Evolutionary conservation across 2,113 vertebrate species (phyloP), one percentile per base, ranked within the genome.

Genomic region (Mugil cephalus): DNA sequence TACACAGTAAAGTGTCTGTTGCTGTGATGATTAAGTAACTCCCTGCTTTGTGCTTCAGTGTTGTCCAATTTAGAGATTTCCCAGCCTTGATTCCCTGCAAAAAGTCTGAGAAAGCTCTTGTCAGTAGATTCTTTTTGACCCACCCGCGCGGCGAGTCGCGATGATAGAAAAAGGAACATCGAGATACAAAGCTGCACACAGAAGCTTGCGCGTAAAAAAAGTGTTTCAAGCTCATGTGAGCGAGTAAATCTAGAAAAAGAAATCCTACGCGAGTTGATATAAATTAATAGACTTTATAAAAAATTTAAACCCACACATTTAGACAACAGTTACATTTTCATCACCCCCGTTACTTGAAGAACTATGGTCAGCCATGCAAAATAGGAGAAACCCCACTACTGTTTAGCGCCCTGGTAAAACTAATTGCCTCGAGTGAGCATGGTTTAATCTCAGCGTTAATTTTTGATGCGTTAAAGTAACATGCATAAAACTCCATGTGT

Each of bases 31-130:
- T 55, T 24, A 63, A 66, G 56, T 79, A 56, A 64, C 60, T 88
- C 83, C 84, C 79, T 80, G 78, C 77, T 82, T 90, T 91, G 90
- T 91, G 88, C 90, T 90, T 89, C 77, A 71, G 63, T 40, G 36
- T 69, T 17, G 36, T 58, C 78, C 60, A 79, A 83, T 82, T 89
- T 51, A 76, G 65, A 43, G 58, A 77, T 63, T 75, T 70, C 73
- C 61, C 82, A 79, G 78, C 55, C 54, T 84, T 4, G 19, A 86
- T 63, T 82, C 66, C 88, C 85, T 82, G 80, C 69, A 82, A 76
- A 86, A 76, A 74, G 64, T 82, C 86, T 64, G 82, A 80, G 69
- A 74, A 62, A 78, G 56, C 46, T 61, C 69, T 34, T 38, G 39
- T 53, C 69, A 48, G 67, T 59, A 63, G 56, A 71, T 80, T 48